Base-by-base conservation (phyloP, 1,140 invertebrate genomes). In the Zaprionus gabonicus region DNA sequence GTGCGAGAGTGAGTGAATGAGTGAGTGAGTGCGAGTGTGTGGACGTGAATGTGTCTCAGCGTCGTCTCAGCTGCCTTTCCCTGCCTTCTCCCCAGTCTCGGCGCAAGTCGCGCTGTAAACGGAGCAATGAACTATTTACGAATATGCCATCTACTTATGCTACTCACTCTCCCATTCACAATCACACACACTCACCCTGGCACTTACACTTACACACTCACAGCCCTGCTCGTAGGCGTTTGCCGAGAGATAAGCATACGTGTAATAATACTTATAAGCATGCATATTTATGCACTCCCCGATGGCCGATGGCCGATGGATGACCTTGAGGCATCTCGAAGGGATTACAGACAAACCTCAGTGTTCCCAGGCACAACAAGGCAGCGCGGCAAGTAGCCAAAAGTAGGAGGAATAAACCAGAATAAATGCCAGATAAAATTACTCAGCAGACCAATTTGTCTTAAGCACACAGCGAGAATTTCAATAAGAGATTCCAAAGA, bases 81-180 rank as follows among this genome's bases (percentile, higher is more conserved):
- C 41, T 41, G 31, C 41, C 38, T 36, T 31, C 67, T 57, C 38
- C 34, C 20, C 51, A 27, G 68, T 71, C 74, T 66, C 69, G 62
- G 28, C 4, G 46, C 60, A 71, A 88, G 76, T 73, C 63, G 57
- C 66, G 74, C 77, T 77, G 78, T 67, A 88, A 76, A 69, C 84
- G 71, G 83, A 81, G 84, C 83, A 87, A 81, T 87, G 83, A 87
- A 87, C 83, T 87, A 88, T 87, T 88, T 87, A 82, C 83, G 79
- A 86, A 82, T 82, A 80, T 71, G 66, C 62, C 69, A 70, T 53
- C 31, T 82, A 78, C 74, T 63, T 65, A 69, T 46, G 28, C 66
- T 74, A 67, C 72, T 49, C 46, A 66, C 68, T 67, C 60, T 58
- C 70, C 65, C 51, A 76, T 64, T 28, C 25, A n/a, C 27, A 36